These are phyloP conservation scores for Philypnodon macrostomus DNA, from an alignment of 2,797 vertebrate species.

Conservation along the genomic window DNA sequence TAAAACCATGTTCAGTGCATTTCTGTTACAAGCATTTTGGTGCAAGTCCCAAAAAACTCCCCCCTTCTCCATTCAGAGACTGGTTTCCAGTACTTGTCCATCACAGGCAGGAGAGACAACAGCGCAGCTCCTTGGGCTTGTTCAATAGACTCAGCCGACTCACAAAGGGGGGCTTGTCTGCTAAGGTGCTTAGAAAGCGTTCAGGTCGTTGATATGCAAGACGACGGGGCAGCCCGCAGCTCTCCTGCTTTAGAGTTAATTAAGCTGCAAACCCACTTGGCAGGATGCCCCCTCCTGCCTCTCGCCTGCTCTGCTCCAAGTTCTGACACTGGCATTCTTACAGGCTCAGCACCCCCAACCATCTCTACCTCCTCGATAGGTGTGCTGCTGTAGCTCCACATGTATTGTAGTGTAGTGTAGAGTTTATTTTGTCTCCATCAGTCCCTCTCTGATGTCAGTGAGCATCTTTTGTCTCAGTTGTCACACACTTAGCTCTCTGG, in stretches of 20 bases:
- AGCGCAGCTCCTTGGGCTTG: conserved; percentile 46
- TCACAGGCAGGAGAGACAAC: conserved; percentile 44
- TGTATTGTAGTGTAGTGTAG: too few relatives aligned
- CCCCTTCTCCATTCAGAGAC: conserved; percentile 36
- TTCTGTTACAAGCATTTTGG: conserved; percentile 2
- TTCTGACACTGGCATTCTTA: conserved; percentile 57
- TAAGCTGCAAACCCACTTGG: conserved; percentile 72
- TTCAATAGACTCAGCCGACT: conserved; percentile 60
- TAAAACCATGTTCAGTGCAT: background rate
- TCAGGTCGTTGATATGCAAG: conserved; percentile 85
- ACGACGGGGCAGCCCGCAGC: conserved; percentile 72
- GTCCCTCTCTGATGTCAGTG: conserved; percentile 20
- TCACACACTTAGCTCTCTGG: conserved; percentile 11
- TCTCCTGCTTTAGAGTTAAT: conserved; percentile 76
- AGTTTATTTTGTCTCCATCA: background rate
- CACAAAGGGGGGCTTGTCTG: conserved; percentile 84
- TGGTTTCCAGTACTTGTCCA: conserved; percentile 31
- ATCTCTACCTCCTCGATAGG: conserved; percentile 21
- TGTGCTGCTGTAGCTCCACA: conserved; percentile 11
- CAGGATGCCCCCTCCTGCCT: conserved; percentile 52
- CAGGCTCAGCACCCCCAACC: conserved; percentile 32
- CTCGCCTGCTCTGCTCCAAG: conserved; percentile 32
- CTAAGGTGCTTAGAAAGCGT: conserved; percentile 75
- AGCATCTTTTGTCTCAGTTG: conserved; percentile 24
- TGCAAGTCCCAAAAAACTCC: conserved; percentile 5